Evolutionary conservation across 2,888 invertebrate genomes (phyloP).

Genomic region (Craniophora ligustri): DNA sequence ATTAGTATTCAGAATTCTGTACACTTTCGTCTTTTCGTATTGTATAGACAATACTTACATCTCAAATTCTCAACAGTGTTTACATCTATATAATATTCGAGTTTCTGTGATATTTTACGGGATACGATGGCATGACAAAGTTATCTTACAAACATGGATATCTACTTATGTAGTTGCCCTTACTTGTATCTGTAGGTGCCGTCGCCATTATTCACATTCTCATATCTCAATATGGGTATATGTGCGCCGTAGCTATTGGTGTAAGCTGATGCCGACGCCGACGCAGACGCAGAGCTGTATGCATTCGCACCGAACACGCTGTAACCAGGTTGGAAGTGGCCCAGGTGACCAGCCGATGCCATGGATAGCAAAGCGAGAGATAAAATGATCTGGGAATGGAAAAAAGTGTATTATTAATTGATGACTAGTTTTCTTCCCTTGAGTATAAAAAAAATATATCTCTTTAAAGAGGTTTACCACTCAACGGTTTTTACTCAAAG

Average conservation of each 20-base stretch:
- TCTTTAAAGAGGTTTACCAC: too few relatives aligned
- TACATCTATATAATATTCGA: too few relatives aligned
- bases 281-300: slow-evolving; percentile 54
- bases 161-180: background rate
- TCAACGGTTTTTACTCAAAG: too few relatives aligned
- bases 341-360: slow-evolving; percentile 63
- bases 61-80: too few relatives aligned
- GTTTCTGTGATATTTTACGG: too few relatives aligned
- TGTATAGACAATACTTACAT: too few relatives aligned
- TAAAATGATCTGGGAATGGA: slow-evolving; percentile 58
- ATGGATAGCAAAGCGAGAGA: slow-evolving; percentile 57
- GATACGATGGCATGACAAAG: too few relatives aligned
- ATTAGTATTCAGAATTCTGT: too few relatives aligned
- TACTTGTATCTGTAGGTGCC: slow-evolving; percentile 90
- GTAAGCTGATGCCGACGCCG: slow-evolving; percentile 57
- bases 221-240: slow-evolving; percentile 89
- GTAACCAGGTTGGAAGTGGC: slow-evolving; percentile 47
- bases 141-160: too few relatives aligned
- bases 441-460: too few relatives aligned
- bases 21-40: too few relatives aligned
- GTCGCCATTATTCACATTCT: slow-evolving; percentile 89
- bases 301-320: slow-evolving; percentile 53
- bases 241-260: slow-evolving; percentile 61
- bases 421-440: too few relatives aligned
- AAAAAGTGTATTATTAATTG: background rate